Percentiles rank a stretch among this genome's conserved stretches.
Evolutionary conservation across 1,140 invertebrate genomes (phyloP).

Genomic region (Himalopsyche phryganea): DNA sequence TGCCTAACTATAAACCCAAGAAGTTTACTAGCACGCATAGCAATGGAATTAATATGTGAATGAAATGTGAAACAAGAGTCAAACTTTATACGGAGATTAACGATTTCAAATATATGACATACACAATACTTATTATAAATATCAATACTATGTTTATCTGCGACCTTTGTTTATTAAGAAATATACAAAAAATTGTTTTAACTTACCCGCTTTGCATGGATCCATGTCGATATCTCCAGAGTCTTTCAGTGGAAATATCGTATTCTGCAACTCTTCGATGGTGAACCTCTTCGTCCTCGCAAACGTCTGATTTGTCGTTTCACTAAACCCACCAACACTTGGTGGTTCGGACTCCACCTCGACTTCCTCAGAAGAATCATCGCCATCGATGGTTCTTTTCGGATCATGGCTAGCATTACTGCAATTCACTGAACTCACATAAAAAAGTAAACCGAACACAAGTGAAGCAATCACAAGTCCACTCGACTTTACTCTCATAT

Average conservation of each 20-base stretch:
- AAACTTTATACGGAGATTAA: no score
- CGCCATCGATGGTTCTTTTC: conserved; percentile 14
- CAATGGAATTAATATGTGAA: no score
- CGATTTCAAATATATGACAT: no score
- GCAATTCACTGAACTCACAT: conserved; percentile 9
- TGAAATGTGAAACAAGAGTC: no score
- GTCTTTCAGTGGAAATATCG: conserved; percentile 61
- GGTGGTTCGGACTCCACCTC: not conserved
- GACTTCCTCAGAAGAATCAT: not conserved
- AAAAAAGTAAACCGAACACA: conserved; percentile 12
- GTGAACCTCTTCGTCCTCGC: conserved; percentile 53
- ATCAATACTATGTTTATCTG: no score
- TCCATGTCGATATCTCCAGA: conserved; percentile 77
- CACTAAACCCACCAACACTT: not conserved
- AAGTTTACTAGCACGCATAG: no score
- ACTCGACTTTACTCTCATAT: not conserved
- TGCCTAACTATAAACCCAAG: no score
- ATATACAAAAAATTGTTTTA: no score
- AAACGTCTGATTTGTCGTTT: conserved; percentile 39
- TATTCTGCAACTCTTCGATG: conserved; percentile 64
- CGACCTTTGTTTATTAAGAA: no score
- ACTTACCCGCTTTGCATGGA: conserved; percentile 80
- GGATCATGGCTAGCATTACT: not conserved
- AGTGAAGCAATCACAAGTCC: not conserved
- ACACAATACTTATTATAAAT: no score